These are phyloP conservation scores for Hephaestus fuliginosus DNA, from an alignment of 2,797 vertebrate species.

Conservation along the genomic window DNA sequence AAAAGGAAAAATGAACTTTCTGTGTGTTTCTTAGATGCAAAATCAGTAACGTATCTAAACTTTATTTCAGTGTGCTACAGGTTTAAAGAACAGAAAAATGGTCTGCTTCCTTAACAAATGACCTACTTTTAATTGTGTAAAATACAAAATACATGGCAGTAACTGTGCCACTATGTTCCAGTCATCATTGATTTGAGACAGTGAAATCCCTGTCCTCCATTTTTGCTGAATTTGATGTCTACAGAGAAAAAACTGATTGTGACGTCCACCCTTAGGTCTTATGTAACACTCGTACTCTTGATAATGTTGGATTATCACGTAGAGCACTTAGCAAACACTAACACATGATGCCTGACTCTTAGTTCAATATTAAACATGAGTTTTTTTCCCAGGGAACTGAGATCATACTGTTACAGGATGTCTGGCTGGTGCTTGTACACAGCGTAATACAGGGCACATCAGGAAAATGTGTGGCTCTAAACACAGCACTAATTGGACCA, in stretches of 20 bases:
- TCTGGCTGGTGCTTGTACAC: constrained; percentile 52
- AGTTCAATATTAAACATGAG: constrained; percentile 20
- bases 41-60: neutral
- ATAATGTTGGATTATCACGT: constrained; percentile 7
- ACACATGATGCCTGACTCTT: neutral
- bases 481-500: constrained; percentile 76
- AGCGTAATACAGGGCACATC: constrained; percentile 63
- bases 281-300: constrained; percentile 30
- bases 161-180: neutral
- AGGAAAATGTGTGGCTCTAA: constrained; percentile 70
- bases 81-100: neutral
- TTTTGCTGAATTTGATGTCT: neutral
- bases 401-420: constrained; percentile 39
- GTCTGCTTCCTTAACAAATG: neutral
- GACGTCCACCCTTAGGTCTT: constrained; percentile 5
- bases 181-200: neutral
- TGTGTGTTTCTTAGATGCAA: neutral
- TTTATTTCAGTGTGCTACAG: neutral
- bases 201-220: neutral
- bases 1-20: neutral
- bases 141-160: neutral
- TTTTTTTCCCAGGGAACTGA: constrained; percentile 35
- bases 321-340: neutral
- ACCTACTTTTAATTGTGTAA: no score
- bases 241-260: neutral